A percentile compares a stretch with the other conserved stretches of the same genome.
Conservation (phyloP, 2,888 invertebrate species). For the Anthophora plumipes region DNA sequence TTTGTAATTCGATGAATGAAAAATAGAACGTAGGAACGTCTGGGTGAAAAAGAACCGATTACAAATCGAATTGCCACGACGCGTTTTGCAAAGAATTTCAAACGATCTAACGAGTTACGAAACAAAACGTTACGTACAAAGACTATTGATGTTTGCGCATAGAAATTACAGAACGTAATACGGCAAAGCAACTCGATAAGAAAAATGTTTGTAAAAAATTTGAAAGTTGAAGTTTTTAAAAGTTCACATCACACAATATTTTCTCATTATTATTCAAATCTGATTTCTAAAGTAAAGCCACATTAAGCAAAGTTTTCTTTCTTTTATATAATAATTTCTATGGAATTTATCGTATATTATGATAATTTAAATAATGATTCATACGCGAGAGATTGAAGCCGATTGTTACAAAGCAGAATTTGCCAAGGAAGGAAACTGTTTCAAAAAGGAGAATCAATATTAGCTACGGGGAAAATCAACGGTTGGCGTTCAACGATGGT, state of each 20-base stretch:
- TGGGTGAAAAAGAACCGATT: constrained; percentile 30
- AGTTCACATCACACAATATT: no score
- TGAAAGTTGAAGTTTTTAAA: no score
- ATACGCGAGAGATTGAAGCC: not conserved
- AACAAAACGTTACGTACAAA: not conserved
- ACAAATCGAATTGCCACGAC: constrained; percentile 11
- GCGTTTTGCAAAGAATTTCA: not conserved
- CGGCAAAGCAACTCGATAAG: not conserved
- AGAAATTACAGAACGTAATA: not conserved
- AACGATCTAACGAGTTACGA: not conserved
- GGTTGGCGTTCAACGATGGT: not conserved
- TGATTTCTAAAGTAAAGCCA: no score
- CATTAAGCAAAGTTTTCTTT: no score
- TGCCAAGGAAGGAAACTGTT: not conserved
- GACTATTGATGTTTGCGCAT: constrained; percentile 1
- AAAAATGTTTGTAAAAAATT: not conserved
- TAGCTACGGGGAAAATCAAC: not conserved
- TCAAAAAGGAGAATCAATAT: not conserved
- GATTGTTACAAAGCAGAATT: not conserved
- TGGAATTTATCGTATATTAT: no score
- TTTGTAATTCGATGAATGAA: no score
- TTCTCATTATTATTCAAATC: no score
- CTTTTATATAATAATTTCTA: no score
- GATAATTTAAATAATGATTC: not conserved
- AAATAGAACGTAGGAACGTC: constrained; percentile 9